Evolutionary conservation across 2,113 vertebrate species (phyloP).

Genomic region (Chlorodrepanis virens): DNA sequence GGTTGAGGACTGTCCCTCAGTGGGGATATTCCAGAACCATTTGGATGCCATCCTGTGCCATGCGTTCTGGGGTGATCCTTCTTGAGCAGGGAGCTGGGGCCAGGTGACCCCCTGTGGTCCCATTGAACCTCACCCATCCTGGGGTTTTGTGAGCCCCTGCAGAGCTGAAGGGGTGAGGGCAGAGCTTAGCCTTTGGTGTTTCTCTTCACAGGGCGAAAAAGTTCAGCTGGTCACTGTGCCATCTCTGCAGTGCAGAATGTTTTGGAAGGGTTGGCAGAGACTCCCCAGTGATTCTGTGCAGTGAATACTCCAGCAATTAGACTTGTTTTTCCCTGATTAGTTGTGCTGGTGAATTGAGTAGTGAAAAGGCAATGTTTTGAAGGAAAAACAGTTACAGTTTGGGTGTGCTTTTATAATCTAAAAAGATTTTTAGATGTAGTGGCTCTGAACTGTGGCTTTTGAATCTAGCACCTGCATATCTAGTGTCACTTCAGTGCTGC

Average conservation of each 20-base stretch:
- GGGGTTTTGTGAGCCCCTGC: not conserved
- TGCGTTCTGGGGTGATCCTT: not conserved
- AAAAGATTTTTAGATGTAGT: not conserved
- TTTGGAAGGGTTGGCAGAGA: not conserved
- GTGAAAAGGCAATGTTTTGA: not conserved
- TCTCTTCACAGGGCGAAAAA: rapidly evolving
- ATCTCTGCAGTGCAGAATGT: too few relatives aligned
- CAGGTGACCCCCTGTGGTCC: not conserved
- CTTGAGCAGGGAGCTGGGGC: not conserved
- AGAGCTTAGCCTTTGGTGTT: not conserved
- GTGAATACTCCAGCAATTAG: not conserved
- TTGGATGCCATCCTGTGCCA: rapidly evolving
- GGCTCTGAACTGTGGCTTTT: not conserved
- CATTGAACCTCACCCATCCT: not conserved
- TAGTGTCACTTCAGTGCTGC: not conserved
- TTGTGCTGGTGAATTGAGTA: not conserved
- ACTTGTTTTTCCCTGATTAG: not conserved
- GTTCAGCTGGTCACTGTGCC: too few relatives aligned
- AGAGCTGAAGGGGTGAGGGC: not conserved
- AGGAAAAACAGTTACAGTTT: not conserved
- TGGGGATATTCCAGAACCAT: not conserved
- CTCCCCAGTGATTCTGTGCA: not conserved
- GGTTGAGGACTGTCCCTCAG: not conserved
- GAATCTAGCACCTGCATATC: rapidly evolving
- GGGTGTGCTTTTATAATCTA: rapidly evolving